A percentile compares a stretch with the other conserved stretches of the same genome.
Evolutionary conservation across 2,888 invertebrate species (phyloP).

Genomic region (Stegophylla sp.): DNA sequence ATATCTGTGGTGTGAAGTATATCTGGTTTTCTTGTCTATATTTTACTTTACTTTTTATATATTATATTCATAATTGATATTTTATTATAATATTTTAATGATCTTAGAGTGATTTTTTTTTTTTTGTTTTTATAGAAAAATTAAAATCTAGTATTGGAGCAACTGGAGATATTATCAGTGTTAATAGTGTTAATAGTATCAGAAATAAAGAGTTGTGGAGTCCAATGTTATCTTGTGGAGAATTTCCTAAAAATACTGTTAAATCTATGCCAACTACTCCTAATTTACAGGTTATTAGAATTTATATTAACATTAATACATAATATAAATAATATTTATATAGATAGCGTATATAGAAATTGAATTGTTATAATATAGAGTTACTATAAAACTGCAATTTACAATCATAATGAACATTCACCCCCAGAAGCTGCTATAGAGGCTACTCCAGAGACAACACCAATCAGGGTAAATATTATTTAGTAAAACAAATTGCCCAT

Average conservation of each 20-base stretch:
- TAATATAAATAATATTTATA: not conserved
- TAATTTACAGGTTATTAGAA: conserved; percentile 39
- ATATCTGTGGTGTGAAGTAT: too few relatives aligned
- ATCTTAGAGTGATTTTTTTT: not conserved
- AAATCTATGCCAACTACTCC: conserved; percentile 48
- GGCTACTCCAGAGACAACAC: conserved; percentile 88
- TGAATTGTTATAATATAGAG: conserved; percentile 23
- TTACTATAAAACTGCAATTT: conserved; percentile 50
- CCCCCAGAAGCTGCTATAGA: conserved; percentile 88
- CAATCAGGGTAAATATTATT: conserved; percentile 70
- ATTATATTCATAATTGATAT: too few relatives aligned
- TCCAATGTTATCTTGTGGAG: conserved; percentile 46
- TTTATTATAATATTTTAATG: too few relatives aligned
- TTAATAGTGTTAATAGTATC: conserved; percentile 45
- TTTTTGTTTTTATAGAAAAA: conserved; percentile 8
- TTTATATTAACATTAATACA: not conserved
- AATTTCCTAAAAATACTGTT: conserved; percentile 40
- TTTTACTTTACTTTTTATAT: too few relatives aligned
- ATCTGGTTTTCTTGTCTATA: too few relatives aligned
- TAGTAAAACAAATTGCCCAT: not conserved
- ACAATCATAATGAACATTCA: conserved; percentile 71
- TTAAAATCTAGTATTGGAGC: conserved; percentile 52
- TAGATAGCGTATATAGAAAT: not conserved
- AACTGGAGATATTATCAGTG: conserved; percentile 41
- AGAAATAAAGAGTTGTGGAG: conserved; percentile 51